A percentile compares a stretch with the other conserved stretches of the same genome.
phyloP scores from a whole-genome alignment of 2,888 invertebrate genomes.

The Stenodema calcarata region DNA sequence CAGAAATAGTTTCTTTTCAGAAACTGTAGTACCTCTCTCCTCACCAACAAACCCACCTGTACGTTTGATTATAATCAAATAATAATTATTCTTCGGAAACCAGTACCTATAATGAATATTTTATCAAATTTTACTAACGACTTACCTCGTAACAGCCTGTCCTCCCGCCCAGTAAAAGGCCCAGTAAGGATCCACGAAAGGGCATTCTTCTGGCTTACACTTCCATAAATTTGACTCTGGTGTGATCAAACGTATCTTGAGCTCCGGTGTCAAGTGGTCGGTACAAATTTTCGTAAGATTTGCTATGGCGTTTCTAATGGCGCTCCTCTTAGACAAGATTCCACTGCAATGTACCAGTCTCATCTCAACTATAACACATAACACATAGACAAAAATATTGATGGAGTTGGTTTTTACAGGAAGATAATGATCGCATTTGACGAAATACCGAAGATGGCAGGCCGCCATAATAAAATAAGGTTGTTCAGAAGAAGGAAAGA shows the following conservation, averaged over 20 bases:
- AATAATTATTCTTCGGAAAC: too few species aligned
- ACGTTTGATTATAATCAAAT: too few species aligned
- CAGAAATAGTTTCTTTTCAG: too few species aligned
- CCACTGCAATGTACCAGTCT: neutral
- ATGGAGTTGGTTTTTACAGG: too few species aligned
- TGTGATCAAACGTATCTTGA: slow-evolving; percentile 70
- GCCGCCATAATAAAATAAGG: too few species aligned
- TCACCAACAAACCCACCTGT: too few species aligned
- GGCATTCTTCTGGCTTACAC: slow-evolving; percentile 61
- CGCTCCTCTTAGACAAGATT: neutral
- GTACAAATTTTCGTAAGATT: slow-evolving; percentile 52
- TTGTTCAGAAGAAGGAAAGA: too few species aligned
- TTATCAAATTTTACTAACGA: neutral
- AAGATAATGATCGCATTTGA: too few species aligned
- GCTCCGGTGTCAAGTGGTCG: slow-evolving; percentile 71
- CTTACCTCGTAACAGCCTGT: slow-evolving; percentile 71
- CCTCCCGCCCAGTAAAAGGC: slow-evolving; percentile 82
- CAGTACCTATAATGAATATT: too few species aligned
- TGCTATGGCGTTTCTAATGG: neutral
- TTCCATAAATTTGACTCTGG: slow-evolving; percentile 69
- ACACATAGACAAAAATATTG: too few species aligned
- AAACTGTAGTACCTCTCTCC: too few species aligned
- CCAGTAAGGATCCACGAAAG: slow-evolving; percentile 73
- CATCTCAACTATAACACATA: neutral
- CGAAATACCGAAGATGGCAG: too few species aligned